Conservation (phyloP, 2,797 vertebrate genomes). For the Lophotriccus pileatus region DNA sequence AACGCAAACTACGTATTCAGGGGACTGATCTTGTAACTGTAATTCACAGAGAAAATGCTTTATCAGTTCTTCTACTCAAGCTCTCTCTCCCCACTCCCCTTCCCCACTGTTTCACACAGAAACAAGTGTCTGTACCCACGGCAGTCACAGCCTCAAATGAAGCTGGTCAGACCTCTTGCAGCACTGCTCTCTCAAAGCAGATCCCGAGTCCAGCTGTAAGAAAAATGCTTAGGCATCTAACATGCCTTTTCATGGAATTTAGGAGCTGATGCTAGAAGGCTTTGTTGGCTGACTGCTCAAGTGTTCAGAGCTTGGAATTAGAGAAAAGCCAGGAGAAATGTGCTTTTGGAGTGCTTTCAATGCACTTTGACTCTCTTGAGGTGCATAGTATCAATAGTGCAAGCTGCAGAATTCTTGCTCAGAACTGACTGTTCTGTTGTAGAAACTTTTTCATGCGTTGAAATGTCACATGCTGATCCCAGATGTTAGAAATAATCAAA, state of each 20-base stretch:
- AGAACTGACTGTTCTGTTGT: not conserved
- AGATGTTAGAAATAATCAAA: conserved; percentile 59
- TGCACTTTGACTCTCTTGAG: conserved; percentile 16
- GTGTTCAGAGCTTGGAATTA: conserved; percentile 29
- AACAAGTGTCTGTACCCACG: not conserved
- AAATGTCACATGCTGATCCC: conserved; percentile 48
- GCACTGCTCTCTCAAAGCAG: not conserved
- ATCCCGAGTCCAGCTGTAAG: not conserved
- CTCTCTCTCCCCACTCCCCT: not conserved
- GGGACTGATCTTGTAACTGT: not conserved
- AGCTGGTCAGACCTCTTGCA: not conserved
- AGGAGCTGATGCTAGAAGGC: conserved; percentile 38
- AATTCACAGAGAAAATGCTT: not conserved
- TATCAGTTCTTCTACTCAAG: not conserved
- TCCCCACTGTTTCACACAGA: not conserved
- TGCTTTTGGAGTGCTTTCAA: conserved; percentile 31
- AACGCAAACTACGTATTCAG: not conserved
- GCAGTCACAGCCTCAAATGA: not conserved
- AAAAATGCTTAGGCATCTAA: not conserved
- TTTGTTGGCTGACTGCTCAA: conserved; percentile 38
- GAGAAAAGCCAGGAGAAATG: conserved; percentile 31
- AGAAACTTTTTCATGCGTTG: not conserved
- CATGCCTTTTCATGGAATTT: conserved; percentile 12
- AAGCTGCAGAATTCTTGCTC: conserved; percentile 9
- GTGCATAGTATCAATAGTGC: not conserved